Base-by-base conservation (phyloP, 2,113 vertebrate species). In the Pachypanchax playfairii region DNA sequence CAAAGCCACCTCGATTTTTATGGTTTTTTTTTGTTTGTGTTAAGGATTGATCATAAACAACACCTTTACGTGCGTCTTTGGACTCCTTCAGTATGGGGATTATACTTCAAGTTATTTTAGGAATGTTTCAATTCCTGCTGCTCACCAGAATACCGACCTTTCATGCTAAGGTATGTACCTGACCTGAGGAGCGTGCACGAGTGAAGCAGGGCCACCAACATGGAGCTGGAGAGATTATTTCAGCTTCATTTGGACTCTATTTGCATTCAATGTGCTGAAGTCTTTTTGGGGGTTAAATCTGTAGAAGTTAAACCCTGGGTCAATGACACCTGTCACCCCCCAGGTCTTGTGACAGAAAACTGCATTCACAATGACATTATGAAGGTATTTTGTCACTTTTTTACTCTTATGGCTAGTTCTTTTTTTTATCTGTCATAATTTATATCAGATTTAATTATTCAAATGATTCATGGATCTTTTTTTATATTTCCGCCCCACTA, bases 51-150 rank as follows among this genome's bases (percentile, higher is more conserved):
- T 69, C 78, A 77, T 75, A 82, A 79, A 56, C 75, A 80, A 80
- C 10, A 20, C 39, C 6, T 17, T 38, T 38, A 36, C 71, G 72
- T n/a, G 61, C 67, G n/a, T 17, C 79, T 70, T 67, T 79, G 73
- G 84, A 89, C 77, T 84, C 62, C 82, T 85, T 71, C 89, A 90
- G 90, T 83, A 93, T 93, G 92, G 88, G 90, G 87, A 92, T 91
- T 89, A 92, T 87, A 77, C 89, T 92, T 58, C 90, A 92, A 91
- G 90, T 92, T 92, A 91, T 93, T 90, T 85, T 93, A 72, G 92
- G 91, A 91, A 90, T 93, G 90, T 92, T 92, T 91, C 92, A 92
- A 66, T 88, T 92, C 89, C 89, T 93, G 75, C 88, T 91, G 65
- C 88, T 93, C 74, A 79, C 90, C 80, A 89, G 88, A 87, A 91